Evolutionary conservation across 1,140 invertebrate species (phyloP).

Genomic region (Pseudomyrmex sp.): DNA sequence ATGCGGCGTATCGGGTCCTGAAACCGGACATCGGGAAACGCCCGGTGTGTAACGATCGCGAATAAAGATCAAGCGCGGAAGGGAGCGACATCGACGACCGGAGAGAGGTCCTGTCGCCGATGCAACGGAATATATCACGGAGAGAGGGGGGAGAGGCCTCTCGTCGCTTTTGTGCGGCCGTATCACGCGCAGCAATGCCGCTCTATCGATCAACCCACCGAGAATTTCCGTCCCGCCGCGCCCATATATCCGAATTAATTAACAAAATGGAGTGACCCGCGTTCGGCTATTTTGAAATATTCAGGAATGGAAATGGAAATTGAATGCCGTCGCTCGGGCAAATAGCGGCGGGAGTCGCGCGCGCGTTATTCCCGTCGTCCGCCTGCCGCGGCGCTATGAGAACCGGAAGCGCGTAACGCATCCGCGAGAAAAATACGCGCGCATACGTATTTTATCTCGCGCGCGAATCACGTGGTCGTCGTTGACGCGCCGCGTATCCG

Average conservation of each 20-base stretch:
- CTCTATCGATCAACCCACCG: constrained; percentile 53
- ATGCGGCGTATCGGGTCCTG: background rate
- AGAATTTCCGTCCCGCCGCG: constrained; percentile 31
- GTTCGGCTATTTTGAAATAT: constrained; percentile 63
- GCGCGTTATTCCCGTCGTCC: background rate
- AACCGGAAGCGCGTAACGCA: constrained; percentile 21
- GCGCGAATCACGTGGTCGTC: background rate
- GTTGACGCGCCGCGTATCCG: background rate
- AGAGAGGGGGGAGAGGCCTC: background rate
- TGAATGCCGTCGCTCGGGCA: constrained; percentile 36
- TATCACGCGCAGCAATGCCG: background rate
- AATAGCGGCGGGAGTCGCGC: constrained; percentile 3
- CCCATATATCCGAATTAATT: constrained; percentile 53
- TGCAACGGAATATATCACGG: background rate
- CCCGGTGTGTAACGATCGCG: constrained; percentile 29
- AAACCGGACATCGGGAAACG: constrained; percentile 21
- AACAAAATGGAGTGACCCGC: constrained; percentile 54
- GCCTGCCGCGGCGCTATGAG: background rate
- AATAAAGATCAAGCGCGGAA: constrained; percentile 25
- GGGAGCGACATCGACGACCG: background rate
- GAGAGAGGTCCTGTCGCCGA: background rate
- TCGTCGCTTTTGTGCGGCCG: constrained; percentile 38
- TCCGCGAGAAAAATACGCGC: constrained; percentile 12
- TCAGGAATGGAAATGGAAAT: constrained; percentile 61
- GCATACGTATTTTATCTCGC: background rate